These are phyloP conservation scores for Anthoscopus minutus DNA, from an alignment of 2,113 vertebrate genomes.

Conservation along the genomic window DNA sequence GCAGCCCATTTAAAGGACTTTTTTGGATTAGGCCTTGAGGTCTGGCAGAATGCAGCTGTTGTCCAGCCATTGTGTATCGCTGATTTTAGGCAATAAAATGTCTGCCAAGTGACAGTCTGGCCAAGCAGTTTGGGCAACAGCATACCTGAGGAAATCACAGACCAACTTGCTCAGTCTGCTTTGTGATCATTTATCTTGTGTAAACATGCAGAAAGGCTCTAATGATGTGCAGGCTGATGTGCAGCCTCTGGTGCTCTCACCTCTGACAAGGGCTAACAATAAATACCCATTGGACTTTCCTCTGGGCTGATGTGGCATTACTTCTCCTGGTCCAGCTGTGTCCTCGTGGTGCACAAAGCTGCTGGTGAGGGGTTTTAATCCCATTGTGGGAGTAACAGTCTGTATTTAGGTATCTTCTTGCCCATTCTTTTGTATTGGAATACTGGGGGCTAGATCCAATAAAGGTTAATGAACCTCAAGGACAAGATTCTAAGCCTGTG, in stretches of 20 bases:
- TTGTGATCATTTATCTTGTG: not conserved
- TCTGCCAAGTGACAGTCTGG: slow-evolving; percentile 22
- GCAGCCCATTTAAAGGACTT: not conserved
- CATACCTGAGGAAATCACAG: slow-evolving; percentile 22
- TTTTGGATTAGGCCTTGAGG: not conserved
- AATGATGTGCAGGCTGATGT: not conserved
- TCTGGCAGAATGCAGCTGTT: slow-evolving; percentile 18
- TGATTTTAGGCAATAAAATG: not conserved
- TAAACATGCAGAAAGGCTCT: slow-evolving; percentile 21
- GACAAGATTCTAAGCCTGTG: not conserved
- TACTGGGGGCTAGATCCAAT: not conserved
- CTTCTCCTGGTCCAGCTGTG: not conserved
- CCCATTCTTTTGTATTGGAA: not conserved
- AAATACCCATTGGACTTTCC: not conserved
- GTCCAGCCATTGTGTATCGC: not conserved
- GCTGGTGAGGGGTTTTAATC: not conserved
- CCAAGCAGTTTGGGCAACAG: not conserved
- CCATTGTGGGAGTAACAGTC: not conserved
- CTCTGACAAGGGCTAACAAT: not conserved
- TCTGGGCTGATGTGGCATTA: rapidly evolving
- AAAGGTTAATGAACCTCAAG: not conserved
- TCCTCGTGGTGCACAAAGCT: not conserved
- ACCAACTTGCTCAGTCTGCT: not conserved
- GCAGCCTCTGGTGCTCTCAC: not conserved
- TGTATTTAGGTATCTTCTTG: not conserved